Evolutionary conservation across 2,113 vertebrate genomes (phyloP).

Genomic region (Empidonax alnorum): DNA sequence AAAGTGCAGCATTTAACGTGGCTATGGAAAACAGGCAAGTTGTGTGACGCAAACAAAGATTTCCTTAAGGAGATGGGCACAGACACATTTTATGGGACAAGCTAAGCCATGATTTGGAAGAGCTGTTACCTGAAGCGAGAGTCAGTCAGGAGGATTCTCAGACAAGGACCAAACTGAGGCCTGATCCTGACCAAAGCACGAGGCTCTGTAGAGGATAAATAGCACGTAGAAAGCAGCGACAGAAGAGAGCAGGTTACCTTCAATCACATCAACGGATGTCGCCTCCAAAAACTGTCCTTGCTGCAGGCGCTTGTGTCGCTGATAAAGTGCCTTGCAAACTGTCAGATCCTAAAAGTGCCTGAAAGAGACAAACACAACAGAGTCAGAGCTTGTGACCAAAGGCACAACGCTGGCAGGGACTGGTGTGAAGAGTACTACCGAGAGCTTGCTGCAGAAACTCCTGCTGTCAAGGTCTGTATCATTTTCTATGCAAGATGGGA

Average conservation of each 20-base stretch:
- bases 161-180: not conserved
- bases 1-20: not conserved
- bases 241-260: conserved; percentile 39
- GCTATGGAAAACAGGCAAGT: not conserved
- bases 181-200: not conserved
- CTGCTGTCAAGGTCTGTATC: not conserved
- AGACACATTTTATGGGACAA: not conserved
- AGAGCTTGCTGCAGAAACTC: not conserved
- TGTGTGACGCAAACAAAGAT: not conserved
- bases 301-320: not conserved
- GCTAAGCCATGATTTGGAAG: not conserved
- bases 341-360: conserved; percentile 24
- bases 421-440: not conserved
- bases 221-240: not conserved
- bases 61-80: not conserved
- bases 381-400: not conserved
- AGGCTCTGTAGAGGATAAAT: not conserved
- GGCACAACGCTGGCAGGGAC: not conserved
- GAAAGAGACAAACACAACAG: conserved; percentile 1
- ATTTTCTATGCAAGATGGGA: not conserved
- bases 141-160: not conserved
- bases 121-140: not conserved
- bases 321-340: not conserved
- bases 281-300: not conserved
- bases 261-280: conserved; percentile 42